phyloP scores from a whole-genome alignment of 2,888 invertebrate species.

The Tetropium fuscum region DNA sequence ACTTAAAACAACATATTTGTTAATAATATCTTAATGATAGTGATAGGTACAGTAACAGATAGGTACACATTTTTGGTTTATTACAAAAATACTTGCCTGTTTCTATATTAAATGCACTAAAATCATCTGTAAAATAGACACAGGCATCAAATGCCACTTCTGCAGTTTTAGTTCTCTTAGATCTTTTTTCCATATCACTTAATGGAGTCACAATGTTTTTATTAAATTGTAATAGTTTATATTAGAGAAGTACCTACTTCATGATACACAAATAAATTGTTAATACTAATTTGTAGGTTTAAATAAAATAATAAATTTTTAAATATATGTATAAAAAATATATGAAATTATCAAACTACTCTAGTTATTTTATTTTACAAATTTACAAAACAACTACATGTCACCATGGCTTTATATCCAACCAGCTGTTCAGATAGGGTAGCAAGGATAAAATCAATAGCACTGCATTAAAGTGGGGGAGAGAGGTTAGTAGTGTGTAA shows the following conservation, averaged over 20 bases:
- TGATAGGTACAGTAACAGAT: too few species aligned
- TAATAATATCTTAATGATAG: too few species aligned
- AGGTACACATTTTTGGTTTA: too few species aligned
- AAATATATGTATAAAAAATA: constrained; percentile 3
- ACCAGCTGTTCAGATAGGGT: constrained; percentile 25
- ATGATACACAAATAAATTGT: neutral
- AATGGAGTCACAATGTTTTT: neutral
- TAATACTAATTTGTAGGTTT: neutral
- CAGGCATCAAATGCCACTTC: constrained; percentile 78
- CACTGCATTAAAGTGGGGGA: constrained; percentile 20
- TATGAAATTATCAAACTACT: neutral
- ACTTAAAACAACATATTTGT: too few species aligned
- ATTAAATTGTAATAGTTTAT: neutral
- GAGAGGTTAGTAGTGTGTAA: constrained; percentile 6
- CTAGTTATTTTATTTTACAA: neutral
- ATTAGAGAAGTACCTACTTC: neutral
- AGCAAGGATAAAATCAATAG: constrained; percentile 20
- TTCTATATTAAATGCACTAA: constrained; percentile 69
- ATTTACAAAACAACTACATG: constrained; percentile 11
- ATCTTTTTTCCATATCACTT: constrained; percentile 41
- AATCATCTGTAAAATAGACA: constrained; percentile 79
- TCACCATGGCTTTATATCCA: constrained; percentile 14
- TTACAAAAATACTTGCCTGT: constrained; percentile 65
- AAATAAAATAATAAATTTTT: neutral
- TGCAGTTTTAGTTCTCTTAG: constrained; percentile 54